Evolutionary conservation across 1,140 invertebrate species (phyloP), one percentile per base, ranked within the genome.

Genomic region (Frieseomelitta varia): DNA sequence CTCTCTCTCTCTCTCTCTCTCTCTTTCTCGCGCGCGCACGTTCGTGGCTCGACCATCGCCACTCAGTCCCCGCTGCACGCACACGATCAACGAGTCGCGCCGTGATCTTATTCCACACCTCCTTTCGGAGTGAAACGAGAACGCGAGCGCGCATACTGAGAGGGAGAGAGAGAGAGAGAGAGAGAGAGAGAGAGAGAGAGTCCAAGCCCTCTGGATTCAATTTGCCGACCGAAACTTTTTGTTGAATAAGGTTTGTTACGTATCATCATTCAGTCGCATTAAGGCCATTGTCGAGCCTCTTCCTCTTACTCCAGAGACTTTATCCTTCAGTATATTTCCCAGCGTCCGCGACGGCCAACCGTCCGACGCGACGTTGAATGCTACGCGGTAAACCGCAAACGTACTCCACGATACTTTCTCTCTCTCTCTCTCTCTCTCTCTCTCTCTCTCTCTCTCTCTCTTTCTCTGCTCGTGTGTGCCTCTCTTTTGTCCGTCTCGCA

Each of bases 191-290:
- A 58, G 21, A 15, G 55, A 21, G 56, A 39, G 12, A 74, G 65
- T 58, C 68, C 78, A 47, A 77, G 56, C 82, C 78, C 84, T 81
- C 77, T 61, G 82, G 85, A 92, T 92, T 92, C 90, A 92, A 92
- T 92, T 92, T 91, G 90, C 84, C 85, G 79, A 80, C 87, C 84
- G 80, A 91, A 92, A 89, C 76, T 92, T 91, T 91, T 89, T 85
- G 76, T 83, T 85, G 87, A 92, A 91, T 91, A 85, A 86, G 89
- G 88, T 91, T 91, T 90, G 88, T 91, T 91, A 91, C 91, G 88
- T 83, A 91, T 90, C 89, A 81, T 88, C 91, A 81, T 81, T 84
- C 81, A 67, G 27, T 68, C 78, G 81, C 80, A 89, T 92, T 90
- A 88, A 74, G 87, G 63, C 81, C 85, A 90, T 92, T 90, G 90